Evolutionary conservation across 2,888 invertebrate genomes (phyloP), one percentile per base, ranked within the genome.

Genomic region (Dyspetes luteomarginatus): DNA sequence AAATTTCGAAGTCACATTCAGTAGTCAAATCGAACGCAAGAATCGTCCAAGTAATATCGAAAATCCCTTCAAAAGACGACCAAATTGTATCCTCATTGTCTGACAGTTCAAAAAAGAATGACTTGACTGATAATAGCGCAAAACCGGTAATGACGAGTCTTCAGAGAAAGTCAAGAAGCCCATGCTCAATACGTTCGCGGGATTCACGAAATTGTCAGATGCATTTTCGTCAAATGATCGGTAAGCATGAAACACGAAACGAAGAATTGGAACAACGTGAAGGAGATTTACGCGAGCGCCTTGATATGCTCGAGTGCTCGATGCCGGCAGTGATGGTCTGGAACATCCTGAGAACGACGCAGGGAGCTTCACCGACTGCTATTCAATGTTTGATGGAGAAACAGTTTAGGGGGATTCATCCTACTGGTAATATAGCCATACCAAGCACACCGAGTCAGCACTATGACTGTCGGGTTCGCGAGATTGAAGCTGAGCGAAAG

Each of bases 261-360:
- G 91, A 91, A 48, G 91, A 92, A 74, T 86, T 94, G 89, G 90
- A 94, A 92, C 94, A 93, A 78, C 89, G 91, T 30, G 92, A 93
- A 73, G 92, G 92, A 75, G 94, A 95, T 84, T 89, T 95, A 58
- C 90, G 92, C 67, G 92, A 93, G 60, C 93, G 94, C 78, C 86
- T 95, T 65, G 92, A 94, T 69, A 92, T 94, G 84, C 91, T 95
- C 72, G 94, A 95, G 88, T 93, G 93, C 82, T 94, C 94, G 4
- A 93, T 95, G 82, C 95, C 95, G 0, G 94, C 95, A 0, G 90
- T 95, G 69, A 84, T 95, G 86, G 93, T 94, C 24, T 95, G 94
- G 93, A 94, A 95, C 83, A 93, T 94, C 24, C 92, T 93, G 85
- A 92, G 92, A 84, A 92, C 91, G 88, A 62, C 88, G 0, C 85